Base-by-base conservation (phyloP, 2,888 invertebrate genomes). In the Zonitis immaculata region DNA sequence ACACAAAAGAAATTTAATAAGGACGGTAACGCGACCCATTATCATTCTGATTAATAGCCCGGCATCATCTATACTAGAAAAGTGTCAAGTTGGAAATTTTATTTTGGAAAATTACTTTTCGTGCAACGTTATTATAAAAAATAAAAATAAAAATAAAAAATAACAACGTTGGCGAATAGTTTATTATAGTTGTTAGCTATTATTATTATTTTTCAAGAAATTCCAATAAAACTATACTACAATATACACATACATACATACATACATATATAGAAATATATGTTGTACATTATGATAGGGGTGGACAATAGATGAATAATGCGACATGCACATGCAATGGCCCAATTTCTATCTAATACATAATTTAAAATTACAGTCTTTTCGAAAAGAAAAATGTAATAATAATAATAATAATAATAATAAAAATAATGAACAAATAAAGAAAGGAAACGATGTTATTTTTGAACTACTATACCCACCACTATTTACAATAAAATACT, bases 141-240 rank as follows among this genome's bases (percentile, higher is more conserved):
- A n/a, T n/a, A n/a, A n/a, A n/a, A n/a, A n/a, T n/a, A n/a, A n/a
- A n/a, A n/a, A n/a, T n/a, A n/a, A n/a, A n/a, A n/a, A n/a, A n/a
- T n/a, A n/a, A 26, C 26, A 64, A 63, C 66, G 65, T 63, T 62
- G 59, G 58, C 59, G 57, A 62, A 64, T 61, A 61, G 57, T 66
- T 55, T 67, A 66, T 64, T 68, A 67, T 69, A 65, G 65, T 66
- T 64, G 64, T 68, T 62, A 63, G 61, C 22, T 67, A 67, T 68
- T 66, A 67, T 68, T 66, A 61, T 22, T 22, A 22, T 66, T 67
- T 66, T 68, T 66, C 67, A 67, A 64, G 62, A 65, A 61, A 62
- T 53, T 63, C 62, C 63, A 61, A 57, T 60, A 62, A 22, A 4
- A 22, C 5, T 66, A 65, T 60, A 64, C 64, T 62, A 66, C 26